Base-by-base conservation (phyloP, 2,797 vertebrate genomes). In the Lophotriccus pileatus region DNA sequence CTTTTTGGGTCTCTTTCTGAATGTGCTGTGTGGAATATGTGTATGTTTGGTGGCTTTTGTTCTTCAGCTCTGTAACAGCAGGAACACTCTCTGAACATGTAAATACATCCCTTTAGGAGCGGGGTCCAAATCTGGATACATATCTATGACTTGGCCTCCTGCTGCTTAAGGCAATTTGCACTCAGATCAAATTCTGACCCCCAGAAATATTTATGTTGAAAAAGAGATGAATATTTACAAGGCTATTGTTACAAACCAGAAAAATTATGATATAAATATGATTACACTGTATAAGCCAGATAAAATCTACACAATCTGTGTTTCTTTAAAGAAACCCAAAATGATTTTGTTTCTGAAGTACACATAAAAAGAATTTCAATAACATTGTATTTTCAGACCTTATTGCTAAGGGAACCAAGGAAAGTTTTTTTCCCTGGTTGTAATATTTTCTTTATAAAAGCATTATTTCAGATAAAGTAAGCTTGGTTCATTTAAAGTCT, bases 361-460 rank as follows among this genome's bases (percentile, higher is more conserved):
- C 28, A 89, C 46, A 69, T 81, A 68, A 96, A 86, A 83, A 77
- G 69, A 82, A 88, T 84, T 94, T 86, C 88, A 90, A 84, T 84
- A 87, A 49, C 52, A 56, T 10, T 74, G 70, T 82, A 55, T 88
- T 95, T 83, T 84, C 74, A 94, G 64, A 53, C 72, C 68, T 88
- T 66, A 87, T 77, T 93, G 69, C 89, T 87, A 20, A 73, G 84
- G 23, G 62, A 89, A 90, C 66, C 28, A 89, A 94, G 70, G 49
- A 89, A 80, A 72, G 83, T 53, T 96, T 94, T 96, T 94, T 90
- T 86, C 43, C 55, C 70, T 69, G 46, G 37, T 23, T 90, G 34
- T 56, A 80, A 20, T 76, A 84, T 94, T 96, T 95, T 83, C 78
- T 92, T 74, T 87, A 84, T 81, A 96, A 95, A 86, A 95, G 59